Conservation (phyloP, 2,888 invertebrate species). For the Subacronicta megacephala region DNA sequence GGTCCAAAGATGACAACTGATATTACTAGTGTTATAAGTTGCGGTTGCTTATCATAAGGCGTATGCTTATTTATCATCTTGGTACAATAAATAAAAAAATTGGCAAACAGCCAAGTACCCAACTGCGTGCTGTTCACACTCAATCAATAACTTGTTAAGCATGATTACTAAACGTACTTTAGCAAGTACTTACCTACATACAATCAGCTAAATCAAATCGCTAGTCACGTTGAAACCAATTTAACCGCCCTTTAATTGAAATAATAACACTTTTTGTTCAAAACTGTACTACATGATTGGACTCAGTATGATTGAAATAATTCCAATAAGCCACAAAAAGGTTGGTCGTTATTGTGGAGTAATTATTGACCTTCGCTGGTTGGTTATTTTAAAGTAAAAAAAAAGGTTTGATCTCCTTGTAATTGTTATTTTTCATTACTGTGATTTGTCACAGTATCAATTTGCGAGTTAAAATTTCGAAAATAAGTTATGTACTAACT, state of each 20-base stretch:
- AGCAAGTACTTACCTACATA: conserved; percentile 6
- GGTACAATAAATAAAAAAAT: too few species aligned
- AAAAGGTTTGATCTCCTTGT: conserved; percentile 3
- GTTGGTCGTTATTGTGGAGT: conserved; percentile 7
- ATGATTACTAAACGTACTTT: not conserved
- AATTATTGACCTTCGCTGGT: conserved; percentile 12
- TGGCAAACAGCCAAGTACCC: too few species aligned
- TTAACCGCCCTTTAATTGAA: conserved; percentile 37
- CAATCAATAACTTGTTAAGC: not conserved
- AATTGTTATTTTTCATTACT: not conserved
- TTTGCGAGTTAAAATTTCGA: too few species aligned
- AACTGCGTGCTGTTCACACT: not conserved
- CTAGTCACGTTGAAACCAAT: conserved; percentile 32
- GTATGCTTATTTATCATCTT: too few species aligned
- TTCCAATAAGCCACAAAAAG: conserved; percentile 28
- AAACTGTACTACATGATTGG: conserved; percentile 33
- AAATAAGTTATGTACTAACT: too few species aligned
- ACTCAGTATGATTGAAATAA: conserved; percentile 16
- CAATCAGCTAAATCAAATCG: conserved; percentile 22
- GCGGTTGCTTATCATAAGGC: too few species aligned
- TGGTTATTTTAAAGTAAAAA: conserved; percentile 15
- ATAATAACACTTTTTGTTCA: conserved; percentile 40
- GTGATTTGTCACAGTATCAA: not conserved
- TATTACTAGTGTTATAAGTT: too few species aligned
- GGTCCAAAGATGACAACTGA: too few species aligned